Evolutionary conservation across 2,113 vertebrate species (phyloP).

Genomic region (Gadus macrocephalus): DNA sequence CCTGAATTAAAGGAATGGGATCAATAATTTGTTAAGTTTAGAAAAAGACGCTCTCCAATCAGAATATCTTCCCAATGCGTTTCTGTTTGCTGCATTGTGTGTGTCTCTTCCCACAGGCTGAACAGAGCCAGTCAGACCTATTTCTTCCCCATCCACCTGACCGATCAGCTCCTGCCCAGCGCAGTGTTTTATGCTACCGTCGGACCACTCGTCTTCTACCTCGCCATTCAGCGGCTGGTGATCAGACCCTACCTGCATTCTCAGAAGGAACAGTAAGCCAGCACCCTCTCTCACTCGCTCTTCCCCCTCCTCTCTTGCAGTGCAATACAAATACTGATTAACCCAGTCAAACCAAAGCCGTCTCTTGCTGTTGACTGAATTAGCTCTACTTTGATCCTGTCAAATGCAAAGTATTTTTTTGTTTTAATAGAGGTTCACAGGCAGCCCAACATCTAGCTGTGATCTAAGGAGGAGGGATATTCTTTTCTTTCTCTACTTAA

Average conservation of each 20-base stretch:
- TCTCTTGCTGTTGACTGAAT: no score
- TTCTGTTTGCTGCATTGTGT: no score
- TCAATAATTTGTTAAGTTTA: no score
- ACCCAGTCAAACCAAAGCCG: no score
- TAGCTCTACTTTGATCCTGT: slow-evolving; percentile 1
- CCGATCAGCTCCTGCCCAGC: slow-evolving; percentile 95
- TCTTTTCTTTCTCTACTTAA: slow-evolving; percentile 34
- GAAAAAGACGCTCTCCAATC: no score
- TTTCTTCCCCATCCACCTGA: slow-evolving; percentile 94
- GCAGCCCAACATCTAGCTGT: no score
- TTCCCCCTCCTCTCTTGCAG: slow-evolving; percentile 26
- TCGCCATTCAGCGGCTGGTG: slow-evolving; percentile 88
- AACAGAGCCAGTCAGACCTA: slow-evolving; percentile 98
- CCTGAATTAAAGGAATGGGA: no score
- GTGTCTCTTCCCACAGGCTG: slow-evolving; percentile 69
- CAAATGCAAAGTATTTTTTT: neutral
- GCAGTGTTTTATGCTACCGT: slow-evolving; percentile 96
- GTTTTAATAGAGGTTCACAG: no score
- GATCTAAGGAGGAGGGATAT: slow-evolving; percentile 13
- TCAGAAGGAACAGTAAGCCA: slow-evolving; percentile 91
- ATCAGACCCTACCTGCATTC: slow-evolving; percentile 91
- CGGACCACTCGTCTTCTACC: slow-evolving; percentile 89
- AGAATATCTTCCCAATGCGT: no score
- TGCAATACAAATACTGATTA: slow-evolving; percentile 18
- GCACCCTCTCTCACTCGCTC: slow-evolving; percentile 1